Percentiles rank a stretch among this genome's conserved stretches.
Conservation (phyloP, 2,113 vertebrate genomes). For the Forbesichthys agassizii region DNA sequence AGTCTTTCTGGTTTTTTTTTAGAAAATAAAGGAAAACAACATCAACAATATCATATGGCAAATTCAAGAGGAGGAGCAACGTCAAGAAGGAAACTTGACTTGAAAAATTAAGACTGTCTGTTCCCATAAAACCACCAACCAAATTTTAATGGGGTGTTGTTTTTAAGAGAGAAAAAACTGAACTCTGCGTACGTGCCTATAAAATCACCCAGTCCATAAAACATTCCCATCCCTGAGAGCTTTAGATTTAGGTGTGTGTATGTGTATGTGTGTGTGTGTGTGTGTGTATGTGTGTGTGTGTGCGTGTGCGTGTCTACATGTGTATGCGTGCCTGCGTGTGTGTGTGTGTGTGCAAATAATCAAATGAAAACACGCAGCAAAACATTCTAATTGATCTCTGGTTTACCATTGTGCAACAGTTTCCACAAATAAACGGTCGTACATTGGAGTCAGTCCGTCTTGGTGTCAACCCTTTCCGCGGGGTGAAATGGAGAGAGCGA, state of each 20-base stretch:
- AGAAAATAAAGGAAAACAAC: conserved; percentile 72
- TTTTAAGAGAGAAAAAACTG: conserved; percentile 3
- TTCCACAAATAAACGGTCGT: conserved; percentile 26
- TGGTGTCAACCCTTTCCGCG: conserved; percentile 24
- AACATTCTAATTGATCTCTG: conserved; percentile 2
- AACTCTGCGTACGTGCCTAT: conserved; percentile 4
- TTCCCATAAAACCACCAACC: conserved; percentile 10
- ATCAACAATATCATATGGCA: conserved; percentile 72
- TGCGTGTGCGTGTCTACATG: neutral
- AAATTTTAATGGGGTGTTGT: neutral
- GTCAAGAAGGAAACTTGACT: conserved; percentile 32
- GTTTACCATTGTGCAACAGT: conserved; percentile 7
- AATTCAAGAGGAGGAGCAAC: neutral
- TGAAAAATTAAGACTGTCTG: conserved; percentile 13
- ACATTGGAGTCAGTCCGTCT: conserved; percentile 2
- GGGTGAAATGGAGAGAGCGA: neutral
- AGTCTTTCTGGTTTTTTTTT: conserved; percentile 73
- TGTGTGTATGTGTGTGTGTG: neutral
- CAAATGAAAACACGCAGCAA: neutral
- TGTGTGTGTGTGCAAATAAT: conserved; percentile 2
- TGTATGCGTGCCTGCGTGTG: no score
- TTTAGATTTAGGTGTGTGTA: neutral
- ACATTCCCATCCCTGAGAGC: neutral
- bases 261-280: neutral
- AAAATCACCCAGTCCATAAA: conserved; percentile 7